A percentile compares a stretch with the other conserved stretches of the same genome.
These are phyloP conservation scores for Loriculus beryllinus DNA, from an alignment of 2,797 vertebrate species.

Conservation along the genomic window DNA sequence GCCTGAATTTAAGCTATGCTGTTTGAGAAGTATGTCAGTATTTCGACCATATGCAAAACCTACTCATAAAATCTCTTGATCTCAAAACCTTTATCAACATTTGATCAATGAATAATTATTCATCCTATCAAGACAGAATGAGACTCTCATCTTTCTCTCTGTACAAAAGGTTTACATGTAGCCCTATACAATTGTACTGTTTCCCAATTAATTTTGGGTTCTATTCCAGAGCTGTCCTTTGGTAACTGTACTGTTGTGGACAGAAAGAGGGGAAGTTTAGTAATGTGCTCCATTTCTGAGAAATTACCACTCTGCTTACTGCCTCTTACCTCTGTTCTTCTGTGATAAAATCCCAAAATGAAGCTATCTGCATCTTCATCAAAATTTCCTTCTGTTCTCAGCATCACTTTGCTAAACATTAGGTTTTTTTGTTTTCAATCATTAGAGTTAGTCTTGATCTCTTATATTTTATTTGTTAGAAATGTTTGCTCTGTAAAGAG, in stretches of 20 bases:
- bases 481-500: background rate
- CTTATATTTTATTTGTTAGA: background rate
- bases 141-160: background rate
- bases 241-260: background rate
- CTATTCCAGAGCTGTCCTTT: background rate
- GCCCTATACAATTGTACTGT: background rate
- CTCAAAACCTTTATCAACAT: background rate
- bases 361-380: background rate
- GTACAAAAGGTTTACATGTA: background rate
- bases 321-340: background rate
- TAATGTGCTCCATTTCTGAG: background rate
- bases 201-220: background rate
- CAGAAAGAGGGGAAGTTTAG: background rate
- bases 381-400: background rate
- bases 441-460: background rate
- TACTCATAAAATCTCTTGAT: background rate
- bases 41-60: background rate
- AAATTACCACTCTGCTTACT: background rate
- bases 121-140: background rate
- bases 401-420: background rate
- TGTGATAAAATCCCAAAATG: background rate
- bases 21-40: background rate
- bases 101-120: background rate
- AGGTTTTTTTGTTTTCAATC: background rate
- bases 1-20: background rate